Evolutionary conservation across 1,140 invertebrate species (phyloP).

Genomic region (Micrasema longulum): DNA sequence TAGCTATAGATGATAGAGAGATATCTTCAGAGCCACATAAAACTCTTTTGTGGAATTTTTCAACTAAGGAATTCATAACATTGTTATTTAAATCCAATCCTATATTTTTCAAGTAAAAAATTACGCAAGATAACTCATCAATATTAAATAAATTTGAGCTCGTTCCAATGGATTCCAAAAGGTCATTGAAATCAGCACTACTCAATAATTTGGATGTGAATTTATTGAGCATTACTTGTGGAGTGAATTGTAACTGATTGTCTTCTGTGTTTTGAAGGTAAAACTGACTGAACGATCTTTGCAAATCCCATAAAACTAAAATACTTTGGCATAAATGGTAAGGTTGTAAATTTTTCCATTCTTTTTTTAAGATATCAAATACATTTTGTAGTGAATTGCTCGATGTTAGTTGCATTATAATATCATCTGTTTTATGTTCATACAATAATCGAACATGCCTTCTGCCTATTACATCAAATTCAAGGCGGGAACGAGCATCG

Average conservation of each 20-base stretch:
- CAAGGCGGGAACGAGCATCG: too few species aligned
- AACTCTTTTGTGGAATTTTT: background rate
- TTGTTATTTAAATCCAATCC: constrained; percentile 14
- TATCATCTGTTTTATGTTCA: constrained; percentile 27
- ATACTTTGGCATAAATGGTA: constrained; percentile 43
- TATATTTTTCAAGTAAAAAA: constrained; percentile 40
- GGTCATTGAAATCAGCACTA: constrained; percentile 1
- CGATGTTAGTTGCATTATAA: constrained; percentile 40
- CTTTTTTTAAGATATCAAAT: constrained; percentile 37
- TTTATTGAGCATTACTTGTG: constrained; percentile 26
- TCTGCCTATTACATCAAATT: too few species aligned
- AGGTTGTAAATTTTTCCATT: constrained; percentile 26
- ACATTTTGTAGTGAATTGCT: constrained; percentile 45
- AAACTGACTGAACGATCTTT: constrained; percentile 26
- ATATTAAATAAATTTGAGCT: constrained; percentile 18
- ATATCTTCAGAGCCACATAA: background rate
- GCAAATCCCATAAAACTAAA: constrained; percentile 47
- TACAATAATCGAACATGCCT: constrained; percentile 20
- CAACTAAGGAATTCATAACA: constrained; percentile 25
- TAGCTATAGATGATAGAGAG: constrained; percentile 17
- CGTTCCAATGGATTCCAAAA: background rate
- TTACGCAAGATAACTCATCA: constrained; percentile 31
- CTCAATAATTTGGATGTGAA: constrained; percentile 14
- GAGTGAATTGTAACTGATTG: constrained; percentile 7
- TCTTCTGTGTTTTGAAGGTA: constrained; percentile 30